phyloP scores from a whole-genome alignment of 2,888 invertebrate genomes.

The Gastracanthus pulcherrimus region DNA sequence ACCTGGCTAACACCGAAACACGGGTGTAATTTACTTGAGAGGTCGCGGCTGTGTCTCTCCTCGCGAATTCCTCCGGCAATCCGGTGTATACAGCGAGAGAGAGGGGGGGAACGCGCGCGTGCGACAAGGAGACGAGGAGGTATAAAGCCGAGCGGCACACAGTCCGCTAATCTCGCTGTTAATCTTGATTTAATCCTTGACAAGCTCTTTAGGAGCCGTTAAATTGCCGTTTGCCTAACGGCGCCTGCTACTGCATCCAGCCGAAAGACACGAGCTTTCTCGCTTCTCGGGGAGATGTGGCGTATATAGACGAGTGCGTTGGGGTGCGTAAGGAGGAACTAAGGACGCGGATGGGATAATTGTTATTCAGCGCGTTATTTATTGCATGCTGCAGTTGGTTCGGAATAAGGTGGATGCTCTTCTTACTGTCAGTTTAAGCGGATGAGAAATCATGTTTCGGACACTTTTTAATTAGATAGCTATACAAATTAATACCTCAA shows the following conservation, averaged over 20 bases:
- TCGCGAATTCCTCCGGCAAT: slow-evolving; percentile 6
- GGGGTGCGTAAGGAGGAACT: too few species aligned
- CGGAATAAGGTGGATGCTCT: too few species aligned
- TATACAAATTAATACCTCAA: too few species aligned
- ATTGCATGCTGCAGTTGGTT: neutral
- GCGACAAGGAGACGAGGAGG: slow-evolving; percentile 26
- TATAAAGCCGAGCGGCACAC: slow-evolving; percentile 48
- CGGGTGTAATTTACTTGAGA: slow-evolving; percentile 48
- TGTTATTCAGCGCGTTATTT: neutral
- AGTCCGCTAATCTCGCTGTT: slow-evolving; percentile 74
- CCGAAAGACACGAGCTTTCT: slow-evolving; percentile 8
- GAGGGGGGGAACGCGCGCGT: neutral
- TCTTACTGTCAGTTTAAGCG: too few species aligned
- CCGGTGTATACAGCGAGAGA: slow-evolving; percentile 6
- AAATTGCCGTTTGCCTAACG: slow-evolving; percentile 65
- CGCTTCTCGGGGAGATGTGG: neutral
- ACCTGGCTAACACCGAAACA: neutral
- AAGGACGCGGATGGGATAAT: neutral
- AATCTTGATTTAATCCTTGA: slow-evolving; percentile 77
- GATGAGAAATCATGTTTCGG: too few species aligned
- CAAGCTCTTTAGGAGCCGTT: slow-evolving; percentile 75
- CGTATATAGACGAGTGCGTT: neutral
- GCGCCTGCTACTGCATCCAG: too few species aligned
- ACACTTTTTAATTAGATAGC: too few species aligned
- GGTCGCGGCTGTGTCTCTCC: neutral